Base-by-base conservation (phyloP, 2,113 vertebrate genomes). In the Notarius lentiginosus region DNA sequence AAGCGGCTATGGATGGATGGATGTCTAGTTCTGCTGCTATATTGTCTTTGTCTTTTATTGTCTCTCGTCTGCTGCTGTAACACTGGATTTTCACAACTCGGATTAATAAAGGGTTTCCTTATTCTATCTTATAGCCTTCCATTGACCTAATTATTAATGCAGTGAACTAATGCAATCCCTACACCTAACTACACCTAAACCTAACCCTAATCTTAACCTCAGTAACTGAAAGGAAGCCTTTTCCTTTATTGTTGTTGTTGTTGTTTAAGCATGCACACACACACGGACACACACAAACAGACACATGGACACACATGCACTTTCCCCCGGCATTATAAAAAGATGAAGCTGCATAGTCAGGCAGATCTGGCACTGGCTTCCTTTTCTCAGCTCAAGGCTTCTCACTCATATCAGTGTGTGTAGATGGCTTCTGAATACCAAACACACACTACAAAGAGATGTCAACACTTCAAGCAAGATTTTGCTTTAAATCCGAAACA, bases 401-500 rank as follows among this genome's bases (percentile, higher is more conserved):
- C 75, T 80, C 81, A 90, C 84, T 89, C 83, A 89, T 84, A 89
- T 87, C 82, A 51, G 58, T 63, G 65, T 58, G 68, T 87, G 65
- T 75, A 84, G 83, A 91, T 81, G 86, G 82, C 87, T 84, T 55
- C 87, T 86, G 90, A 89, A 91, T 91, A 91, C 87, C 88, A 91
- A 91, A 83, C 87, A 75, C 84, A 84, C 86, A 90, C 86, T 87
- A 91, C 87, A 89, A 90, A 90, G 87, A 88, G 86, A 86, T 91
- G 90, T 91, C 87, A 91, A 90, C 85, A 88, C 90, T 91, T 91
- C 90, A 90, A 88, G 87, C 85, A 87, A 91, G 87, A 87, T 87
- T 90, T 88, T 58, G 76, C 88, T 84, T 86, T 87, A 88, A 91
- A 90, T 80, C 85, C 79, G 76, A 91, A 87, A 90, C 72, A 89